phyloP scores from a whole-genome alignment of 2,888 invertebrate genomes.

The Andrena chrysosceles region DNA sequence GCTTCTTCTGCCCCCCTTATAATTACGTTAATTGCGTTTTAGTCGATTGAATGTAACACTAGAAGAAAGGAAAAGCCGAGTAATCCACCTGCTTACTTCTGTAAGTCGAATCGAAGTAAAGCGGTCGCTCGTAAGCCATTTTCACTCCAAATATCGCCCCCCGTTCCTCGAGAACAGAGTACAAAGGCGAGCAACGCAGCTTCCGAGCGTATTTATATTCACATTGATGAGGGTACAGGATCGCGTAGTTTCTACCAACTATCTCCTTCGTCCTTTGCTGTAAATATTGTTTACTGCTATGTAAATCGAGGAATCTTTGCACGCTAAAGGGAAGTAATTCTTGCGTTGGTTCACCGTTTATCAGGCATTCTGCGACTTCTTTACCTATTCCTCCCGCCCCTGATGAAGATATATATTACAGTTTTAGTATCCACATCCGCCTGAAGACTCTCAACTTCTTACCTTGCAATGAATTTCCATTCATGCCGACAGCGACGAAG shows the following conservation, averaged over 20 bases:
- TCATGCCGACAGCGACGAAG: constrained; percentile 91
- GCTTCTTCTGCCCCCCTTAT: constrained; percentile 85
- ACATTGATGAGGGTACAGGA: constrained; percentile 87
- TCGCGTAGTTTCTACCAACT: constrained; percentile 88
- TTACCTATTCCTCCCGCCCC: constrained; percentile 90
- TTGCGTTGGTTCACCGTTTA: constrained; percentile 88
- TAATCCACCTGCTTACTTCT: constrained; percentile 82
- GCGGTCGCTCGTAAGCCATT: constrained; percentile 90
- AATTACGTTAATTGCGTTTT: constrained; percentile 31
- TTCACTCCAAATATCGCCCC: constrained; percentile 90
- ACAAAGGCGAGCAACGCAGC: constrained; percentile 89
- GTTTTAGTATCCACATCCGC: background rate
- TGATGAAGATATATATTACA: constrained; percentile 23
- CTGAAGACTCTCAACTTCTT: constrained; percentile 28
- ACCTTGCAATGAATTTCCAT: constrained; percentile 88
- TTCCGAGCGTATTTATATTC: constrained; percentile 88
- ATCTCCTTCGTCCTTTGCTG: constrained; percentile 89
- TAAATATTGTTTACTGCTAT: constrained; percentile 88
- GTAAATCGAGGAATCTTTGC: constrained; percentile 88
- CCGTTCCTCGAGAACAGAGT: constrained; percentile 88
- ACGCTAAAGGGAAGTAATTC: constrained; percentile 88
- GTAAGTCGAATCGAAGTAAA: constrained; percentile 88
- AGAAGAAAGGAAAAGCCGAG: background rate
- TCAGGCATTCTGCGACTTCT: constrained; percentile 89
- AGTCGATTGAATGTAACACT: background rate